These are phyloP conservation scores for Salvelinus sp. DNA, from an alignment of 2,113 vertebrate species.

Conservation along the genomic window DNA sequence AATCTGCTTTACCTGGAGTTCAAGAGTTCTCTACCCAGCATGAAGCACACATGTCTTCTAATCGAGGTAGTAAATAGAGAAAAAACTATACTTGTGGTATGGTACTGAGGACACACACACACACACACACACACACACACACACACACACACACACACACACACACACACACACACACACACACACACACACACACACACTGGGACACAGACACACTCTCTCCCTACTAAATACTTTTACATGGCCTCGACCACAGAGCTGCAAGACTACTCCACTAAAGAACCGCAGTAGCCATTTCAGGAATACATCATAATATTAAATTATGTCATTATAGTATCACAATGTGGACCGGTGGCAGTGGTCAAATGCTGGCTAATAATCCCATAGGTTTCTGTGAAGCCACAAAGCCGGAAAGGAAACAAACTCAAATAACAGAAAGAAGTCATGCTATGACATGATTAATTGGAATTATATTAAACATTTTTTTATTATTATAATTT, in stretches of 20 bases:
- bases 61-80: slow-evolving; percentile 42
- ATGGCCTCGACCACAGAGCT: slow-evolving; percentile 13
- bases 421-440: slow-evolving; percentile 24
- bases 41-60: slow-evolving; percentile 37
- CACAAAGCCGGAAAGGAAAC: slow-evolving; percentile 32
- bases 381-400: slow-evolving; percentile 23
- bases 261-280: slow-evolving; percentile 1
- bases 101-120: too few species aligned
- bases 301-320: slow-evolving; percentile 47
- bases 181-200: slow-evolving; percentile 13
- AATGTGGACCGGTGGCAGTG: slow-evolving; percentile 11
- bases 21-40: slow-evolving; percentile 48
- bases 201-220: slow-evolving; percentile 5
- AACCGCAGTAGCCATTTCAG: slow-evolving; percentile 21
- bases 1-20: slow-evolving; percentile 62
- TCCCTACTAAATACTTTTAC: slow-evolving; percentile 15
- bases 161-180: background rate
- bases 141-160: background rate
- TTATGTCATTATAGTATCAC: slow-evolving; percentile 48
- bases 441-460: slow-evolving; percentile 41
- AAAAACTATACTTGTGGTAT: slow-evolving; percentile 24
- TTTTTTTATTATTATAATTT: slow-evolving; percentile 11
- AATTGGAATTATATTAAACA: slow-evolving; percentile 52
- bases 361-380: slow-evolving; percentile 11
- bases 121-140: too few species aligned